Percentiles rank a stretch among this genome's conserved stretches.
Conservation (phyloP, 2,797 vertebrate species). For the Fratercula arctica region DNA sequence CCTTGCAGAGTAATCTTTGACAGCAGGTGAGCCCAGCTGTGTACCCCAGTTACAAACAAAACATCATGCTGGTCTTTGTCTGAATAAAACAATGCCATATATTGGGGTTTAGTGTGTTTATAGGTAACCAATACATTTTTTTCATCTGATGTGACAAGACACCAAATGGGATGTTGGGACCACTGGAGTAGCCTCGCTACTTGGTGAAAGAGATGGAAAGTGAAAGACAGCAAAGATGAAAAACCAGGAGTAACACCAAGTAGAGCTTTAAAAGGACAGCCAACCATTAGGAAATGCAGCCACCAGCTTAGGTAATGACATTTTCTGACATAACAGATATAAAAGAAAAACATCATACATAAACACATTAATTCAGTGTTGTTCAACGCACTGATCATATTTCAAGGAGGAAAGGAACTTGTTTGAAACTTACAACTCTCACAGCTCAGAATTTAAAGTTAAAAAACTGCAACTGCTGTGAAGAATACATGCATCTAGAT, state of each 20-base stretch:
- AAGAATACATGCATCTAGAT: slow-evolving; percentile 8
- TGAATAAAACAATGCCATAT: neutral
- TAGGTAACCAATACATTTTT: neutral
- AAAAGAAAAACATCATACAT: neutral
- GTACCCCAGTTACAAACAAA: neutral
- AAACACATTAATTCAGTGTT: neutral
- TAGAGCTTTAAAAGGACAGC: neutral
- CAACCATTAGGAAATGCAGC: neutral
- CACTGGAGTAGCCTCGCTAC: neutral
- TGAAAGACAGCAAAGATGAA: neutral
- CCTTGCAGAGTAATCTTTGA: neutral
- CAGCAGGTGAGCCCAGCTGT: neutral
- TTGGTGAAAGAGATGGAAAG: neutral
- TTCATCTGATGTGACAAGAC: neutral
- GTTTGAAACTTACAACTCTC: neutral
- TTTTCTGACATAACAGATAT: neutral
- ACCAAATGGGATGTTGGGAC: neutral
- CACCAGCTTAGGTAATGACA: neutral
- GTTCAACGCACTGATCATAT: neutral
- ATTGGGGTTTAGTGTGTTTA: neutral
- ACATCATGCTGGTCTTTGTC: neutral
- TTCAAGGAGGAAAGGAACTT: slow-evolving; percentile 30
- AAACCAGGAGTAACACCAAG: neutral
- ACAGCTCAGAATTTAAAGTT: slow-evolving; percentile 26
- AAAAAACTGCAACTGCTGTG: slow-evolving; percentile 37